Evolutionary conservation across 1,140 invertebrate genomes (phyloP), one percentile per base, ranked within the genome.

Genomic region (Sarcophaga peregrina): DNA sequence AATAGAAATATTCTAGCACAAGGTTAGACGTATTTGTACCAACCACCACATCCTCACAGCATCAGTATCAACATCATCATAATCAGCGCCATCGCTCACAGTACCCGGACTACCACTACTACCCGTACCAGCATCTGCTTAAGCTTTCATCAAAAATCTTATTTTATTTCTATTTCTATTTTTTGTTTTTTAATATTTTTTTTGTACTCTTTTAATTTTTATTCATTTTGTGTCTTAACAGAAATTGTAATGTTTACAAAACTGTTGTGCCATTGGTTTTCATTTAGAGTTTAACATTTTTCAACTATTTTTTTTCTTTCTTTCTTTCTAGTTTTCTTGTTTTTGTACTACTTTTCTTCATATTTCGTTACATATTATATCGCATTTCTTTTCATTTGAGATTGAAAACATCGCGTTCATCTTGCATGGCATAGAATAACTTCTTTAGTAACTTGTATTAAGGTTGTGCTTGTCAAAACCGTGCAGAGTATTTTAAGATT

Each of bases 231-330:
- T 75, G 45, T 47, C 46, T 47, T 15, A 37, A 15, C 48, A 46
- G 17, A 75, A 75, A 47, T 75, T 75, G 13, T 47, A n/a, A 75
- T 75, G 74, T 47, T 75, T 75, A 75, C 74, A 75, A 75, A 75
- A 75, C 74, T 47, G 74, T 75, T 75, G 45, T 75, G 74, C 74
- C 74, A 75, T 75, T 75, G 74, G 74, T 75, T 75, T 75, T 47
- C 13, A 47, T n/a, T n/a, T n/a, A n/a, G n/a, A n/a, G n/a, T n/a
- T n/a, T n/a, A n/a, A n/a, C n/a, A n/a, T n/a, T n/a, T 75, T 75
- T 47, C 15, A 46, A n/a, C 47, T 50, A 7, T 37, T 78, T 78
- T 78, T n/a, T n/a, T n/a, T n/a, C n/a, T n/a, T n/a, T n/a, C n/a
- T n/a, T n/a, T n/a, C n/a, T n/a, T n/a, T n/a, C n/a, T n/a, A n/a